Base-by-base conservation (phyloP, 2,888 invertebrate species). In the Laspeyria flexula region DNA sequence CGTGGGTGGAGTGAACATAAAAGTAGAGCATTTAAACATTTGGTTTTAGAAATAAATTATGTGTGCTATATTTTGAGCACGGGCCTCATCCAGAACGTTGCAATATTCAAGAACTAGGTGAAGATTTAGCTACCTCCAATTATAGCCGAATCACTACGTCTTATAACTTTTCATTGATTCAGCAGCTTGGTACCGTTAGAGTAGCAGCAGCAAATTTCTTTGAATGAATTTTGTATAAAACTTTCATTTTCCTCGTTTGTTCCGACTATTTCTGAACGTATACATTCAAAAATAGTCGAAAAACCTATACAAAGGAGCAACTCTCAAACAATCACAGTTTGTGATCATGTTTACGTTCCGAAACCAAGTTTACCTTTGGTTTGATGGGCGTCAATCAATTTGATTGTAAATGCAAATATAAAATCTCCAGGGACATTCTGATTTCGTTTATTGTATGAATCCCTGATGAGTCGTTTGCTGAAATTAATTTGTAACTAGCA, bases 321-420 rank as follows among this genome's bases (percentile, higher is more conserved):
- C 33, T 15, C 25, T 13, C 29, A 37, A 30, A 44, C 39, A 46
- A 5, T 39, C 31, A 31, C 25, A 16, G 44, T 46, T 53, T 40
- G 2, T 43, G 31, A 55, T 47, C 35, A 33, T 23, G 39, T 41
- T 41, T 50, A 33, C 35, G 30, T 47, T 9, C 31, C 34, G 34
- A 9, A 11, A 11, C 34, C 35, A 42, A 57, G 25, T 63, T 57
- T 38, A 39, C 42, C 35, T 49, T 30, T 16, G 30, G 37, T 25
- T 60, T 56, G 45, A 54, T 39, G 45, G 62, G 33, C 52, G 54
- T 48, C 58, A 65, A 65, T 64, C 56, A 55, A 57, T 52, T 60
- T 39, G 41, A 50, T 66, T 64, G 45, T 47, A 61, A 53, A 55
- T 45, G 31, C 60, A 65, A 68, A 67, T 67, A 62, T 65, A 63